Conservation (phyloP, 2,888 invertebrate species). For the Ophion ellenae region DNA sequence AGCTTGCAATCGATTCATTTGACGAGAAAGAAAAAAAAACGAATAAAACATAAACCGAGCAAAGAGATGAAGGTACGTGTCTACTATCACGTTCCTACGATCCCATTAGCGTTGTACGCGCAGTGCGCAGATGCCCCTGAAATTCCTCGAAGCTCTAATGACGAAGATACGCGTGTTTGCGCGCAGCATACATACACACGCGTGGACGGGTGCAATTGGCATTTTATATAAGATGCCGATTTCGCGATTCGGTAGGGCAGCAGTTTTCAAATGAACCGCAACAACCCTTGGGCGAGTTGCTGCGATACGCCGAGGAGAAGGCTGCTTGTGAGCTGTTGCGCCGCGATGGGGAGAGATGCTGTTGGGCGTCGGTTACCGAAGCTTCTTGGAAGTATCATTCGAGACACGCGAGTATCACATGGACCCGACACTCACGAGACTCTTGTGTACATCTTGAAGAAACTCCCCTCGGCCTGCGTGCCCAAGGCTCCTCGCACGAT, state of each 20-base stretch:
- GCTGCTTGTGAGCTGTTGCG: background rate
- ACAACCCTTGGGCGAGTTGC: constrained; percentile 28
- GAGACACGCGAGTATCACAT: constrained; percentile 63
- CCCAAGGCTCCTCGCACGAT: constrained; percentile 47
- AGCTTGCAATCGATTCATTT: background rate
- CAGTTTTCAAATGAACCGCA: constrained; percentile 30
- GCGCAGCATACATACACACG: background rate
- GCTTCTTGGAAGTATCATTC: constrained; percentile 52
- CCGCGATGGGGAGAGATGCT: constrained; percentile 9
- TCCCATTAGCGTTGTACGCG: constrained; percentile 52
- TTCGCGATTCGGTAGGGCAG: constrained; percentile 42
- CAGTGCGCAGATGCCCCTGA: constrained; percentile 69
- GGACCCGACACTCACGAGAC: constrained; percentile 43
- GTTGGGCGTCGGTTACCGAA: constrained; percentile 26
- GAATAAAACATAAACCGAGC: background rate
- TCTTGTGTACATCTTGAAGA: constrained; percentile 31
- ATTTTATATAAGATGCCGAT: constrained; percentile 51
- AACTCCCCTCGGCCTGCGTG: constrained; percentile 45
- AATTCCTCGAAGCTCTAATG: constrained; percentile 72
- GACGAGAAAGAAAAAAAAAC: background rate
- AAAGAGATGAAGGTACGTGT: constrained; percentile 11
- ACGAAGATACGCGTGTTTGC: constrained; percentile 65
- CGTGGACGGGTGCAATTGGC: constrained; percentile 32
- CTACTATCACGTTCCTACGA: constrained; percentile 29
- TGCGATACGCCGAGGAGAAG: constrained; percentile 16